phyloP scores from a whole-genome alignment of 2,113 vertebrate genomes.

The Toxotes chatareus region DNA sequence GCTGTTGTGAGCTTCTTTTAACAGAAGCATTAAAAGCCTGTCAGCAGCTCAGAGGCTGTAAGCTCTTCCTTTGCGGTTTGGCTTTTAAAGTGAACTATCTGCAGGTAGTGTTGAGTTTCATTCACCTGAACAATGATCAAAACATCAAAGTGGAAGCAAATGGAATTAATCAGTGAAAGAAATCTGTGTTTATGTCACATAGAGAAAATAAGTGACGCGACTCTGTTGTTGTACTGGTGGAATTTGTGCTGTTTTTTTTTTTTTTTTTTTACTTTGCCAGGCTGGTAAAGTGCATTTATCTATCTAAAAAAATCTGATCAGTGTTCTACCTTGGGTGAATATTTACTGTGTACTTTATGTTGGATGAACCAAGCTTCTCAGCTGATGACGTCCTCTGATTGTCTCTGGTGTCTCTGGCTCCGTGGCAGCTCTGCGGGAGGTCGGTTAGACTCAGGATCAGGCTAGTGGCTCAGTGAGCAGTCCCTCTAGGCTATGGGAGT shows the following conservation, averaged over 20 bases:
- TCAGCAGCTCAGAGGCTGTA: no score
- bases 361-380: not conserved
- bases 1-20: no score
- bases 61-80: no score
- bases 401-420: not conserved
- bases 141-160: not conserved
- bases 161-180: not conserved
- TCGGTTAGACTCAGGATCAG: not conserved
- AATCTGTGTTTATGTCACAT: not conserved
- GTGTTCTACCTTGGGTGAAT: not conserved
- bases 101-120: no score
- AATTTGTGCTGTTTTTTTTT: no score
- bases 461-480: not conserved
- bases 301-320: not conserved
- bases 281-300: not conserved
- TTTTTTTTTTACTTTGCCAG: no score
- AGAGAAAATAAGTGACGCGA: no score
- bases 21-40: no score
- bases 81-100: no score
- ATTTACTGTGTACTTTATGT: not conserved
- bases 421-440: conserved; percentile 6
- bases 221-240: no score
- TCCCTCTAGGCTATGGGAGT: not conserved
- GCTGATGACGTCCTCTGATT: not conserved
- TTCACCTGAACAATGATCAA: no score